Base-by-base conservation (phyloP, 2,888 invertebrate species). In the Eilema sororculum region DNA sequence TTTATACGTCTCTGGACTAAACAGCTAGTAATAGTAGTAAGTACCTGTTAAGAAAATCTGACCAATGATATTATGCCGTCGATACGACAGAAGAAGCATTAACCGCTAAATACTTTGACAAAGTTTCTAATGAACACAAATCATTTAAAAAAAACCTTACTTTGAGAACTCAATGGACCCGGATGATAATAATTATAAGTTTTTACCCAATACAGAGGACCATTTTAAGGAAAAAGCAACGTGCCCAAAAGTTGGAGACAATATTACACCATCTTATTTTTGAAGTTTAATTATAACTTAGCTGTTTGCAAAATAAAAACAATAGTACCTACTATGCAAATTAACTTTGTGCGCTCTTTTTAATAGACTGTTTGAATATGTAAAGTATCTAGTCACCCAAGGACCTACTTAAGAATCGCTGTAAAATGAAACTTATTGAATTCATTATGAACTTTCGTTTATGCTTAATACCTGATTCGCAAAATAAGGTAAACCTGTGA, bases 211-310 rank as follows among this genome's bases (percentile, higher is more conserved):
- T 52, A 52, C 52, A 52, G n/a, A n/a, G n/a, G 9, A 52, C 3
- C 52, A 3, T 52, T 46, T 52, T 52, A 52, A 52, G 52, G 52
- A 52, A 52, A 52, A 52, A 52, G 52, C n/a, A 52, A 52, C 52
- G 52, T 52, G n/a, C 52, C 52, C n/a, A 52, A 52, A 46, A 52
- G 52, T 52, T 52, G n/a, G 9, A 52, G n/a, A 9, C n/a, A 52
- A n/a, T 52, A 52, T 52, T 52, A 52, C 16, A n/a, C 52, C 20
- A 52, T 52, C n/a, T 52, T 52, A n/a, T 52, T 52, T 52, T 52
- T 52, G n/a, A 9, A 52, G 52, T 52, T 52, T 52, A 52, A 52
- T 52, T 52, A n/a, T 52, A 52, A 46, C 46, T 46, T 46, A 46
- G 46, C 46, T 46, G 46, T 46, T 46, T 46, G 46, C 20, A 46